phyloP scores from a whole-genome alignment of 1,140 invertebrate genomes.

The Bombus superbus region DNA sequence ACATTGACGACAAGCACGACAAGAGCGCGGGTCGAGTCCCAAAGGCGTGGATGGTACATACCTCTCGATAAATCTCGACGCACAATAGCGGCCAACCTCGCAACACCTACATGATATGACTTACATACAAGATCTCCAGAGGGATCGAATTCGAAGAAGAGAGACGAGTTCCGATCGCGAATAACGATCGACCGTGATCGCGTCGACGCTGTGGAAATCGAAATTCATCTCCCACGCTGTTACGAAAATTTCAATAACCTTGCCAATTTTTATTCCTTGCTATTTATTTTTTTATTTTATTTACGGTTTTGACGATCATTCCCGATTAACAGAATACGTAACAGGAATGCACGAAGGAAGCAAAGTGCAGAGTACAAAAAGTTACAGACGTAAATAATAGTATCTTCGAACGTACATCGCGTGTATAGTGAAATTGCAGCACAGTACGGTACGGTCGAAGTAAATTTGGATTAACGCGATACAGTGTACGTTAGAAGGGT shows the following conservation, averaged over 20 bases:
- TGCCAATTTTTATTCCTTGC: too few species aligned
- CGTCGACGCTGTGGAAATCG: not conserved
- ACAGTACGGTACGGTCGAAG: too few species aligned
- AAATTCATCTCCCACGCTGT: not conserved
- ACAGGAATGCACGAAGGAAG: too few species aligned
- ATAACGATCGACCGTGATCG: not conserved
- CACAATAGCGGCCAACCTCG: not conserved
- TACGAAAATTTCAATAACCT: too few species aligned
- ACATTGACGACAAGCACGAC: not conserved
- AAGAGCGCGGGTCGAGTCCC: not conserved
- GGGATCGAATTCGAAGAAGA: not conserved
- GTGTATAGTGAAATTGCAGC: too few species aligned
- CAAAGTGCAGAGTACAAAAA: too few species aligned
- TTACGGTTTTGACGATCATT: too few species aligned
- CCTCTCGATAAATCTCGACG: not conserved
- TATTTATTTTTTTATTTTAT: not conserved
- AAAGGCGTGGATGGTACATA: not conserved
- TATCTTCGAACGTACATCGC: too few species aligned
- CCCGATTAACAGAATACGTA: fast-evolving
- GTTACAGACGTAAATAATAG: too few species aligned
- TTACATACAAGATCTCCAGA: not conserved
- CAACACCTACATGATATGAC: not conserved
- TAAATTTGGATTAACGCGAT: too few species aligned
- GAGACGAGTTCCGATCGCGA: not conserved
- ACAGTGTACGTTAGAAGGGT: too few species aligned